phyloP scores from a whole-genome alignment of 64 coral and sea anemone species.

The Pocillopora verrucosa region DNA sequence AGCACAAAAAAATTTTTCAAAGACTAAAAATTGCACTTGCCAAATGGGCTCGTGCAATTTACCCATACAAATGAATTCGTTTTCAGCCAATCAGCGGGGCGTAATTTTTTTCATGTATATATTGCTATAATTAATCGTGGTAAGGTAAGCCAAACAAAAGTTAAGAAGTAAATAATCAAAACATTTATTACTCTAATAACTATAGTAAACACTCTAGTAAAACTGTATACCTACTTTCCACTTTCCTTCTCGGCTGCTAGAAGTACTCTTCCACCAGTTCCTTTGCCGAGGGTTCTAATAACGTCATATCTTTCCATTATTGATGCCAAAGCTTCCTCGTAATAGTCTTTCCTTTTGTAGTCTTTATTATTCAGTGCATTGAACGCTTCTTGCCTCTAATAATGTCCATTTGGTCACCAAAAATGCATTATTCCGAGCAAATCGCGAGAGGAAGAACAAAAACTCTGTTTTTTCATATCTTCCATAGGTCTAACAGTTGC shows the following conservation, averaged over 20 bases:
- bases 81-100: too few species aligned
- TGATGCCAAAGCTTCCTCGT: neutral
- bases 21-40: too few species aligned
- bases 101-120: too few species aligned
- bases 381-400: neutral
- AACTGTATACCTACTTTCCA: conserved; percentile 51
- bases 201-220: neutral
- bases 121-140: neutral
- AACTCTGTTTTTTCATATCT: neutral
- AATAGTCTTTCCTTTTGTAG: neutral
- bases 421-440: neutral
- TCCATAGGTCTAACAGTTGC: neutral
- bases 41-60: too few species aligned
- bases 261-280: conserved; percentile 73
- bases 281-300: conserved; percentile 58
- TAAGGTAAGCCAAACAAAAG: too few species aligned
- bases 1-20: too few species aligned
- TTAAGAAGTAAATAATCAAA: too few species aligned
- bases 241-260: conserved; percentile 66
- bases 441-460: neutral
- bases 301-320: conserved; percentile 79
- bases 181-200: neutral
- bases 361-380: neutral
- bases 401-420: neutral
- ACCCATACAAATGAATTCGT: too few species aligned